A percentile compares a stretch with the other conserved stretches of the same genome.
These are phyloP conservation scores for Pseudopodoces humilis DNA, from an alignment of 2,113 vertebrate genomes.

Conservation along the genomic window DNA sequence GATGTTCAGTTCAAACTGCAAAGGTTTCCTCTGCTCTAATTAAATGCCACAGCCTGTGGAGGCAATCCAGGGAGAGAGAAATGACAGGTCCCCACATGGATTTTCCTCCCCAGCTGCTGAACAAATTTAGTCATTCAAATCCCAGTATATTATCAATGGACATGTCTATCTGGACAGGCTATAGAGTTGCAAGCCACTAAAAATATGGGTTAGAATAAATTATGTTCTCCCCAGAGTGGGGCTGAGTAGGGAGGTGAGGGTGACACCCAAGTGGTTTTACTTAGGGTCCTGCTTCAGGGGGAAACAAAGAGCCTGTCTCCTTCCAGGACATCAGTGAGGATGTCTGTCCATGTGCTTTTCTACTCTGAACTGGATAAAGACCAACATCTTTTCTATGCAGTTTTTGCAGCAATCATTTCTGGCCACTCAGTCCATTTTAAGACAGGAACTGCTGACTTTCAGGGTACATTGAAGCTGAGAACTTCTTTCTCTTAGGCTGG, in stretches of 20 bases:
- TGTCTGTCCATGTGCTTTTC: not conserved
- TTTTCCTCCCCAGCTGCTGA: not conserved
- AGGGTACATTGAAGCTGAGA: not conserved
- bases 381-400: not conserved
- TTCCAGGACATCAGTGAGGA: not conserved
- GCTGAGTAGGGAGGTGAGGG: fast-evolving
- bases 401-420: not conserved
- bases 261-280: not conserved
- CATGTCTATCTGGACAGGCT: not conserved
- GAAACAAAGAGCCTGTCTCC: not conserved
- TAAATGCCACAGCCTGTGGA: fast-evolving
- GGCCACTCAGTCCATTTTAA: not conserved
- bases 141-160: not conserved
- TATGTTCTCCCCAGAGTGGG: not conserved
- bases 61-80: not conserved
- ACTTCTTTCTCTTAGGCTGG: not conserved
- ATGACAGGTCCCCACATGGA: not conserved
- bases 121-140: not conserved
- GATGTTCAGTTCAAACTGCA: not conserved
- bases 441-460: not conserved
- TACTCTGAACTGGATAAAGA: not conserved
- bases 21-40: not conserved
- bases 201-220: not conserved
- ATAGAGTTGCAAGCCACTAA: not conserved
- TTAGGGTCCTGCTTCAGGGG: not conserved